These are phyloP conservation scores for Pterois miles DNA, from an alignment of 2,797 vertebrate species.

Conservation along the genomic window DNA sequence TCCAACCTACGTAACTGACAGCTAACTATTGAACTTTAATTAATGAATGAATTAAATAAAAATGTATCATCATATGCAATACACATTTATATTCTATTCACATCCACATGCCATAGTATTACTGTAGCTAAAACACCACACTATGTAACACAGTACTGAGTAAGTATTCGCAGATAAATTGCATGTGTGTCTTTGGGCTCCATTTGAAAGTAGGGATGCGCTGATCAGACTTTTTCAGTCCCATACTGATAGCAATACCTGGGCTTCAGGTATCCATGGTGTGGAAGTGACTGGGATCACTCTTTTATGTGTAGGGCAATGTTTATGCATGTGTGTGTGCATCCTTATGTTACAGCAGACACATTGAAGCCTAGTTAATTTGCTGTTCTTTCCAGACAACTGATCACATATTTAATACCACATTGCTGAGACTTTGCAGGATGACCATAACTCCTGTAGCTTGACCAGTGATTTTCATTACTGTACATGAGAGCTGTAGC, in stretches of 20 bases:
- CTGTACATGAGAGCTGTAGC: background rate
- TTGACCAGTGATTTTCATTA: background rate
- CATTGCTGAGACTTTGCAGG: background rate
- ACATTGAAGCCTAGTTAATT: background rate
- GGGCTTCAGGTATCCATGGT: no score
- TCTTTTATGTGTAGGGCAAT: no score
- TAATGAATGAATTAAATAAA: background rate
- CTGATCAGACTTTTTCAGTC: no score
- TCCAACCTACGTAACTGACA: background rate
- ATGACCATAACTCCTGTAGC: background rate
- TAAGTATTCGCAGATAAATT: background rate
- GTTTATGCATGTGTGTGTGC: no score
- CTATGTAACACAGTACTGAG: background rate
- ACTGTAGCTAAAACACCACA: background rate
- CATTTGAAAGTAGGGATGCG: background rate
- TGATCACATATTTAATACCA: background rate
- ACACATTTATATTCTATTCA: background rate
- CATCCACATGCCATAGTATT: background rate
- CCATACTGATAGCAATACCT: no score
- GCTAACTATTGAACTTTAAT: background rate
- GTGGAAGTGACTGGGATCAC: no score
- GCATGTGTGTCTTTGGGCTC: background rate
- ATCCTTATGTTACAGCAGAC: background rate
- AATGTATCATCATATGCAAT: background rate
- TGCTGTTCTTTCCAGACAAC: background rate